Evolutionary conservation across 2,113 vertebrate genomes (phyloP), one percentile per base, ranked within the genome.

Genomic region (Chitala chitala): DNA sequence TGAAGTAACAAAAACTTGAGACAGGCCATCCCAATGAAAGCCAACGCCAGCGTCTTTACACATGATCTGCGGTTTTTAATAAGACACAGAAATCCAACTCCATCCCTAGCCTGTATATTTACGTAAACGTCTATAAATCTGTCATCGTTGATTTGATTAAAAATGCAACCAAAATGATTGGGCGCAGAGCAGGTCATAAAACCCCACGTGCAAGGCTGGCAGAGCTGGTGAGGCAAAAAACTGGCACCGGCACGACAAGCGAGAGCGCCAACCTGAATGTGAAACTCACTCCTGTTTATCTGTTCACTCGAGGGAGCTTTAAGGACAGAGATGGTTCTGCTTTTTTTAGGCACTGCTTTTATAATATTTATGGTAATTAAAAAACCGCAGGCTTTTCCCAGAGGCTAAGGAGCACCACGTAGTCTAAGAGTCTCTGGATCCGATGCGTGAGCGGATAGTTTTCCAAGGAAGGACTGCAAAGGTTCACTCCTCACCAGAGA

Each of bases 391-490:
- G n/a, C n/a, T n/a, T n/a, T n/a, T n/a, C n/a, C n/a, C n/a, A n/a
- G n/a, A n/a, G n/a, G n/a, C 70, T 42, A 40, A 48, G 0, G 44
- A 29, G 20, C 17, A 20, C 17, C 44, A 5, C 2, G 13, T 36
- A 36, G 38, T 54, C 54, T 17, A 15, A 54, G 9, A 22, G 61
- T 54, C 42, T 71, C 81, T 77, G 77, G 75, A 80, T 81, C 76
- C 81, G 78, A 84, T 75, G 85, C 78, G 74, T 78, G 78, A 76
- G 69, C 78, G 82, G 85, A 50, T 80, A 73, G 80, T 73, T 58
- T 58, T 58, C 78, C 84, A 71, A 70, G 71, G 82, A 82, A 73
- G 73, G 48, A 70, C 79, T 71, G 59, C 20, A 54, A 15, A 61
- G 17, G 73, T 70, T 75, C 44, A 55, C 72, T 84, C 78, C 75